Evolutionary conservation across 2,888 invertebrate genomes (phyloP).

Genomic region (Pristionchus japonicus): DNA sequence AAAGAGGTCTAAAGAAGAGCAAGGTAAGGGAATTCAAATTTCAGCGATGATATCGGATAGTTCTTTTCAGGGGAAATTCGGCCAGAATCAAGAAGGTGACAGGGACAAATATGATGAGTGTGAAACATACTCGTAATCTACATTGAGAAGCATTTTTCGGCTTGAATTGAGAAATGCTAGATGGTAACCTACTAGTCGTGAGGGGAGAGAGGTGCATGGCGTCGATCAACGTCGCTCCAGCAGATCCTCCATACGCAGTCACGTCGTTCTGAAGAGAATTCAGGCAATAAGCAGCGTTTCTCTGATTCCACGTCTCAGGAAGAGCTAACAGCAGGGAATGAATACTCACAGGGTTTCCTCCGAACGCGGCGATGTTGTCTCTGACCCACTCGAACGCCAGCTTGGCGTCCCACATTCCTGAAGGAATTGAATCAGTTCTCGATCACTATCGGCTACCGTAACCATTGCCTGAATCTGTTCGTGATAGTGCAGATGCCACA

Average conservation of each 20-base stretch:
- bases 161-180: no score
- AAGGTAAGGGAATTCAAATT: background rate
- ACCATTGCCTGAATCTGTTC: background rate
- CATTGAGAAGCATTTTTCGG: no score
- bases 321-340: no score
- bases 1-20: conserved; percentile 10
- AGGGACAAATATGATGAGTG: background rate
- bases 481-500: background rate
- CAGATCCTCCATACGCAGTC: background rate
- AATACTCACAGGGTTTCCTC: background rate
- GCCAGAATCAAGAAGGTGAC: no score
- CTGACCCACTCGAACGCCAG: conserved; percentile 1
- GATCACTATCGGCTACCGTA: no score
- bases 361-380: conserved; percentile 4
- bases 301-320: no score
- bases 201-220: background rate
- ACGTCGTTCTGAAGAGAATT: background rate
- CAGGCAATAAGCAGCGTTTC: background rate
- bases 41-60: no score
- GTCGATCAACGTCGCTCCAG: background rate
- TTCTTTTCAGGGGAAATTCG: no score
- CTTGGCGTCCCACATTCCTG: conserved; percentile 26
- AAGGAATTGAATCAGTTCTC: background rate
- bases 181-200: background rate
- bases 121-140: background rate